Percentiles rank a stretch among this genome's conserved stretches.
Evolutionary conservation across 2,888 invertebrate genomes (phyloP).

Genomic region (Willowsia nigromaculata): DNA sequence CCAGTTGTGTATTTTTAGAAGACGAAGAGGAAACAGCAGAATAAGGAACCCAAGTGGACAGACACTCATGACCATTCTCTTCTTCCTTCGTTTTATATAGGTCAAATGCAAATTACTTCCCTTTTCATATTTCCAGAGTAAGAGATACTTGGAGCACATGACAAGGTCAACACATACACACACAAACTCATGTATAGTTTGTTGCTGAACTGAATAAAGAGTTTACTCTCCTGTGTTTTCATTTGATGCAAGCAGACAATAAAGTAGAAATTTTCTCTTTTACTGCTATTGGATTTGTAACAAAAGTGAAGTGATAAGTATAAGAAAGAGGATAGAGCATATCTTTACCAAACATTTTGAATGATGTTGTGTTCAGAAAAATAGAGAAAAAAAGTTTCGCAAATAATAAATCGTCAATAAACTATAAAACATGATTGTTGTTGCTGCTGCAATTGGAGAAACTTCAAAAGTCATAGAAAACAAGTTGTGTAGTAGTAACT

Average conservation of each 20-base stretch:
- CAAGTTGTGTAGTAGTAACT: slow-evolving; percentile 16
- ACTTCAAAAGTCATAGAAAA: slow-evolving; percentile 43
- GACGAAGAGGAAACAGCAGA: neutral
- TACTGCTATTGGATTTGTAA: no score
- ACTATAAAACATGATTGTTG: slow-evolving; percentile 34
- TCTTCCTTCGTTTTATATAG: neutral
- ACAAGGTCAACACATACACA: neutral
- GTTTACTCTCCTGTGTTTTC: no score
- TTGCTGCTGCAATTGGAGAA: slow-evolving; percentile 25
- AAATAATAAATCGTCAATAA: slow-evolving; percentile 13
- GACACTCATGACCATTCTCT: neutral
- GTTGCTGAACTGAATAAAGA: neutral
- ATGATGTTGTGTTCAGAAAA: neutral
- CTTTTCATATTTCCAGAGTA: neutral
- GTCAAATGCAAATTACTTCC: slow-evolving; percentile 31
- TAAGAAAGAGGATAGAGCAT: neutral
- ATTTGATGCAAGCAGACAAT: no score
- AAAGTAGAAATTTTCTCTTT: no score
- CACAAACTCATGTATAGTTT: neutral
- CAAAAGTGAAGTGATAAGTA: no score
- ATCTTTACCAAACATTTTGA: neutral
- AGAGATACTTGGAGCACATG: neutral
- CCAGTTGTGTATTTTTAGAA: neutral
- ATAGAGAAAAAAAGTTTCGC: slow-evolving; percentile 20
- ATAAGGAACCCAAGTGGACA: neutral